Conservation (phyloP, 2,113 vertebrate genomes). For the Circaetus gallicus region DNA sequence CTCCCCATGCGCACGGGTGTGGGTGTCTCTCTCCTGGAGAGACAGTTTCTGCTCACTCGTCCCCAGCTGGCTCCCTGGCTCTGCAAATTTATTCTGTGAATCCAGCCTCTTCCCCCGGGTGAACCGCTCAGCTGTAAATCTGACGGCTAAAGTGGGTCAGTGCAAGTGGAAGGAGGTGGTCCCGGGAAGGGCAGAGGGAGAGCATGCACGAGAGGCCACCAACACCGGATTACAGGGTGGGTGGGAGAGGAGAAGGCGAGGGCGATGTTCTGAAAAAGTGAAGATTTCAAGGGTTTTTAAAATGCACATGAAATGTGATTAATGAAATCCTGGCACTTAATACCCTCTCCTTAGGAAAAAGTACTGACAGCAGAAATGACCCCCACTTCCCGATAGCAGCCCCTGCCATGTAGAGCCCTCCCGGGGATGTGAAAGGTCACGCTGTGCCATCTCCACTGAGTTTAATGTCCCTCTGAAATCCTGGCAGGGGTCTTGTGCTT, state of each 20-base stretch:
- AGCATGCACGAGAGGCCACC: neutral
- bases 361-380: neutral
- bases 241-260: neutral
- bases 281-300: neutral
- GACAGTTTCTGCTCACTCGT: neutral
- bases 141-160: neutral
- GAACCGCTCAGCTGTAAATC: neutral
- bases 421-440: fast-evolving
- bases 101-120: neutral
- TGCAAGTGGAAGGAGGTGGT: neutral
- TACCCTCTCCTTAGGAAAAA: neutral
- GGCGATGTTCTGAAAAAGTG: neutral
- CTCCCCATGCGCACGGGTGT: fast-evolving
- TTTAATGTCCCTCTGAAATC: neutral
- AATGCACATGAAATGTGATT: neutral
- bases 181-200: neutral
- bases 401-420: neutral
- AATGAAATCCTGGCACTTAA: neutral
- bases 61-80: neutral
- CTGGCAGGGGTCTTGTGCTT: neutral
- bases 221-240: neutral
- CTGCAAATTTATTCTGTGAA: neutral
- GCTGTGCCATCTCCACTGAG: neutral
- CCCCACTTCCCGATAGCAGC: fast-evolving
- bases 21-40: neutral